phyloP scores from a whole-genome alignment of 2,113 vertebrate genomes.

The Menidia beryllina region DNA sequence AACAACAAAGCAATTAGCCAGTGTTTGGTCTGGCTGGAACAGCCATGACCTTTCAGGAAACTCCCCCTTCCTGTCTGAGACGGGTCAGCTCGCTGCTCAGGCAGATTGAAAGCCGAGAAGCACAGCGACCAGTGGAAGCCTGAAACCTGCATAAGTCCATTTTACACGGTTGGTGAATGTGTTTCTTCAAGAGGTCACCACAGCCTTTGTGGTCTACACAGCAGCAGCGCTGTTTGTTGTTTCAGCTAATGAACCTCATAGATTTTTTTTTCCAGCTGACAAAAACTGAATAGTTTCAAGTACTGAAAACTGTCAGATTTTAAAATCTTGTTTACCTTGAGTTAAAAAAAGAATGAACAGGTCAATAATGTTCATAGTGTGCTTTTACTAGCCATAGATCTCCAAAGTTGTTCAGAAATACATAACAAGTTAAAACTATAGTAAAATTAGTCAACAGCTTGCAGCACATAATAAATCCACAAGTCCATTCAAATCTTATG shows the following conservation, averaged over 20 bases:
- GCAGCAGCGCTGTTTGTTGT: not conserved
- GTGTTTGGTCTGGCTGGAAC: constrained; percentile 78
- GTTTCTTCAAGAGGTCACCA: constrained; percentile 38
- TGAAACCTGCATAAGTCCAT: constrained; percentile 35
- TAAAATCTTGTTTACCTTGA: not conserved
- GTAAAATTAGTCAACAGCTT: too few relatives aligned
- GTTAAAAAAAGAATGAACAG: not conserved
- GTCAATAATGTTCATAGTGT: too few relatives aligned
- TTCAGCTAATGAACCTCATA: not conserved
- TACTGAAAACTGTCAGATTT: not conserved
- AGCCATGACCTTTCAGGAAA: constrained; percentile 77
- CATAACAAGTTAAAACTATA: too few relatives aligned
- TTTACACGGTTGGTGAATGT: constrained; percentile 19
- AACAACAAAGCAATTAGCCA: constrained; percentile 78
- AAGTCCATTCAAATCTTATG: too few relatives aligned
- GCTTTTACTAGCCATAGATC: too few relatives aligned
- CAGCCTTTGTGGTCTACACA: constrained; percentile 19
- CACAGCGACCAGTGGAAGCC: constrained; percentile 47
- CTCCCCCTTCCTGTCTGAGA: constrained; percentile 72
- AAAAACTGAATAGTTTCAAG: not conserved
- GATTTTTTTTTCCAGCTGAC: too few relatives aligned
- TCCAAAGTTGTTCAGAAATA: too few relatives aligned
- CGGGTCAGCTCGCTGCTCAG: constrained; percentile 35
- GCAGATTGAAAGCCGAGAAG: constrained; percentile 56
- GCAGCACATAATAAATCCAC: too few relatives aligned